Conservation (phyloP, 2,888 invertebrate genomes). For the Balanococcus diminutus region DNA sequence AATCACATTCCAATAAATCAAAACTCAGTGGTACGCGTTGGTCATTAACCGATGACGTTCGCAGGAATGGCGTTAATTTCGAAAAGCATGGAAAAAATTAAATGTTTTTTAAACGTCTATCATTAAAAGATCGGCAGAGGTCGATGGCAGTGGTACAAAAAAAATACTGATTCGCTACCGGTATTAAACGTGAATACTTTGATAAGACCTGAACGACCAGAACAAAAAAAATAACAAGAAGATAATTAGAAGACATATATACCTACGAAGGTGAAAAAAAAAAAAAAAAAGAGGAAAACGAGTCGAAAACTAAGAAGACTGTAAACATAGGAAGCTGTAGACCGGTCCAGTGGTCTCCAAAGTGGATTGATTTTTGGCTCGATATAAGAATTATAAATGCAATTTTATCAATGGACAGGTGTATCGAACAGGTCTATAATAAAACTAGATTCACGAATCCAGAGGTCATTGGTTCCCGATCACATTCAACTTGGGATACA, state of each 20-base stretch:
- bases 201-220: not conserved
- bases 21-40: not conserved
- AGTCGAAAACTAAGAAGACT: not conserved
- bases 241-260: constrained; percentile 17
- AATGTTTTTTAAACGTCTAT: constrained; percentile 40
- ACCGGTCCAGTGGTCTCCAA: constrained; percentile 10
- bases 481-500: not conserved
- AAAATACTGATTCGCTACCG: constrained; percentile 26
- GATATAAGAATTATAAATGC: not conserved
- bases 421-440: not conserved
- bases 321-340: not conserved
- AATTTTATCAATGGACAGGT: constrained; percentile 42
- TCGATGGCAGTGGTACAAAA: not conserved
- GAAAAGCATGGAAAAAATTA: constrained; percentile 1
- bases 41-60: constrained; percentile 21
- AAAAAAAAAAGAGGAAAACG: not conserved
- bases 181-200: constrained; percentile 28
- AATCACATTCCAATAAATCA: constrained; percentile 41
- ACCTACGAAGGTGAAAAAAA: not conserved
- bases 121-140: constrained; percentile 8
- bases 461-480: constrained; percentile 36
- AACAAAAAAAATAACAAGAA: constrained; percentile 8
- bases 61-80: constrained; percentile 18
- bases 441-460: constrained; percentile 23
- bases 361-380: constrained; percentile 2